Evolutionary conservation across 2,797 vertebrate genomes (phyloP).

Genomic region (Anniella stebbinsi): DNA sequence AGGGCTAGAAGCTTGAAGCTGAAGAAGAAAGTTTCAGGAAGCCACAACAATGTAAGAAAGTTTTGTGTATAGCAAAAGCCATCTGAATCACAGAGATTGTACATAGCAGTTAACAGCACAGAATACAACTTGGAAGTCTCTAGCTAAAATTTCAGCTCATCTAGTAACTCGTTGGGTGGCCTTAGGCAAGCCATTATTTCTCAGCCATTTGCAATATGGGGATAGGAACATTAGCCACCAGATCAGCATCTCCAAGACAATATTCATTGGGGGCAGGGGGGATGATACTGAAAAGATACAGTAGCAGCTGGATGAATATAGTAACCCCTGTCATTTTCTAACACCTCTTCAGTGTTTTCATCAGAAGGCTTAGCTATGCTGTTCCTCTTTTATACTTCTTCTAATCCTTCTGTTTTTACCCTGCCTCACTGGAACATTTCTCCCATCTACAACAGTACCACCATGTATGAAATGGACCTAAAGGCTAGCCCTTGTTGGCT

Average conservation of each 20-base stretch:
- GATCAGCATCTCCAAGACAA: conserved; percentile 9
- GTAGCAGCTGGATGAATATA: neutral
- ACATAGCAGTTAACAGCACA: neutral
- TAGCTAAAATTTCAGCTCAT: conserved; percentile 21
- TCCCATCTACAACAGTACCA: neutral
- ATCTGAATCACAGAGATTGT: neutral
- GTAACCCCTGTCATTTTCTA: neutral
- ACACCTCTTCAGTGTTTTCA: neutral
- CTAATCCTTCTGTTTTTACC: neutral
- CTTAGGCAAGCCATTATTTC: conserved; percentile 23
- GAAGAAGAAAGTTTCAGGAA: neutral
- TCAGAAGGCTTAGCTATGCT: neutral
- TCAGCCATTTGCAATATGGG: conserved; percentile 29
- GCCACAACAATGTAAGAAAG: neutral
- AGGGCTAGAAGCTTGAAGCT: neutral
- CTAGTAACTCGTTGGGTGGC: conserved; percentile 8
- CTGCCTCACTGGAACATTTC: neutral
- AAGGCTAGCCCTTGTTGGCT: neutral
- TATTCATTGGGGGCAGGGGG: neutral
- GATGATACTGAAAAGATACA: conserved; percentile 17
- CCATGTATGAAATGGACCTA: neutral
- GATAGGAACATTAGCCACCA: neutral
- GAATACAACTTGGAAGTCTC: conserved; percentile 14
- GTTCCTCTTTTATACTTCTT: neutral
- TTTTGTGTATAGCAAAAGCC: neutral